Evolutionary conservation across 1,140 invertebrate genomes (phyloP).

Genomic region (Apis cerana): DNA sequence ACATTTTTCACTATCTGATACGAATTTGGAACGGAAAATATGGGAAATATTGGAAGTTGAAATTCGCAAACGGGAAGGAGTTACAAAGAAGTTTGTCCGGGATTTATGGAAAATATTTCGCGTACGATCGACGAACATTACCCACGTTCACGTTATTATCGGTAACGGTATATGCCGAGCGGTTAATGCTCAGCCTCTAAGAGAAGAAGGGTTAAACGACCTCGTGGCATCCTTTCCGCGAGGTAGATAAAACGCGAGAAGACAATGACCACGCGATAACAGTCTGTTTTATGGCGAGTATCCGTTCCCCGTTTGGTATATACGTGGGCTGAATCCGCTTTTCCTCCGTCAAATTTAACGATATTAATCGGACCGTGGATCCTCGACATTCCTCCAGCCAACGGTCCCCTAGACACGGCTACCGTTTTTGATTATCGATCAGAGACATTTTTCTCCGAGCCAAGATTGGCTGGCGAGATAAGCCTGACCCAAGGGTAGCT

Average conservation of each 20-base stretch:
- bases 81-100: too few species aligned
- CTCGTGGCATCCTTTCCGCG: constrained; percentile 10
- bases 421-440: constrained; percentile 70
- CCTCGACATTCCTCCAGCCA: constrained; percentile 5
- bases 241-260: constrained; percentile 42
- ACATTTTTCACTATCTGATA: too few species aligned
- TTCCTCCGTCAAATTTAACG: constrained; percentile 9
- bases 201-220: constrained; percentile 12
- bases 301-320: constrained; percentile 31
- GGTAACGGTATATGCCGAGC: not conserved
- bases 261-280: constrained; percentile 61
- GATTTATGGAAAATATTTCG: too few species aligned
- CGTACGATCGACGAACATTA: too few species aligned
- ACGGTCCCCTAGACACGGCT: constrained; percentile 45
- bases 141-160: not conserved
- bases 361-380: not conserved
- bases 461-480: constrained; percentile 69
- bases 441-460: constrained; percentile 67
- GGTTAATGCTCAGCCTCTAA: not conserved
- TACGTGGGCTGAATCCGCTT: constrained; percentile 51
- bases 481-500: constrained; percentile 70
- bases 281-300: constrained; percentile 50
- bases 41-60: too few species aligned
- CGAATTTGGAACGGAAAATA: too few species aligned
- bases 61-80: too few species aligned